phyloP scores from a whole-genome alignment of 2,888 invertebrate species.

The Phaonia tiefii region DNA sequence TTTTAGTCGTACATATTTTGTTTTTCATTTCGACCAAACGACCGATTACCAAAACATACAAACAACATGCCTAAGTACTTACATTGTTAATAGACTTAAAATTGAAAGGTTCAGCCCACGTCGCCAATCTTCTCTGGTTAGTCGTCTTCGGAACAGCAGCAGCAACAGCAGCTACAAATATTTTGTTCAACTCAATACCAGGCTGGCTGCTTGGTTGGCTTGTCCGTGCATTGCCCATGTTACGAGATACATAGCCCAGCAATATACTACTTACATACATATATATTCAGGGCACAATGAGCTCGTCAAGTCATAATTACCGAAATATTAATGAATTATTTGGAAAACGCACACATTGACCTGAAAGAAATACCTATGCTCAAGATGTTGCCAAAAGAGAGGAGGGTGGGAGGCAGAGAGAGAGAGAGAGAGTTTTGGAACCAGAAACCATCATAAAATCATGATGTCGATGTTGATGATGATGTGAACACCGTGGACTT shows the following conservation, averaged over 20 bases:
- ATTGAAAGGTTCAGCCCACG: slow-evolving; percentile 64
- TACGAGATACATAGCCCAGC: no score
- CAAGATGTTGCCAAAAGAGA: no score
- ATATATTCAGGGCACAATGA: slow-evolving; percentile 65
- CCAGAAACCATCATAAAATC: not conserved
- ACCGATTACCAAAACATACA: slow-evolving; percentile 61
- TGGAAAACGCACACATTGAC: slow-evolving; percentile 74
- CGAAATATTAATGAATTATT: slow-evolving; percentile 80
- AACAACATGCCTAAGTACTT: slow-evolving; percentile 41
- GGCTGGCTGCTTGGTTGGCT: slow-evolving; percentile 11
- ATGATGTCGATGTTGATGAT: not conserved
- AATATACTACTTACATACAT: slow-evolving; percentile 9
- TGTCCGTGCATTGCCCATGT: slow-evolving; percentile 25
- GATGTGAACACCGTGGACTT: slow-evolving; percentile 15
- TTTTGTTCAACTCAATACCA: no score
- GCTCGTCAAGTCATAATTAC: slow-evolving; percentile 77
- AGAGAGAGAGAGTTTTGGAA: not conserved
- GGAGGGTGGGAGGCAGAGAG: not conserved
- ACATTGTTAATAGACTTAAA: slow-evolving; percentile 66
- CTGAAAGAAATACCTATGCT: slow-evolving; percentile 55
- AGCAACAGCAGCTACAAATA: slow-evolving; percentile 24
- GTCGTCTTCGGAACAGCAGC: no score
- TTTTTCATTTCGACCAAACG: slow-evolving; percentile 24
- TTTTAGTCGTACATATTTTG: slow-evolving; percentile 1
- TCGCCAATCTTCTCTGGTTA: slow-evolving; percentile 50